Conservation (phyloP, 2,888 invertebrate species). For the Sphaerophoria rueppellii region DNA sequence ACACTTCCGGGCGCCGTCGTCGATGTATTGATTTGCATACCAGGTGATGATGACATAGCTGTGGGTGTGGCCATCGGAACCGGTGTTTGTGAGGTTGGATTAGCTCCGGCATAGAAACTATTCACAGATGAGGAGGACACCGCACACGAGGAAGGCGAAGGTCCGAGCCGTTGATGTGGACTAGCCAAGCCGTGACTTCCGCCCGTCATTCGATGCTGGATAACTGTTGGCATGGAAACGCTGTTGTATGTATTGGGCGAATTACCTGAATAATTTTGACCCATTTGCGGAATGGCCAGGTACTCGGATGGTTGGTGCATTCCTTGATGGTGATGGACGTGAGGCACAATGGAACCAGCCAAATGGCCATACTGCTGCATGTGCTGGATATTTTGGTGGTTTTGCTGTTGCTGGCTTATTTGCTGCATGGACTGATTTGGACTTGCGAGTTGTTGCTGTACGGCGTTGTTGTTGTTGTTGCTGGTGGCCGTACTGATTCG, state of each 20-base stretch:
- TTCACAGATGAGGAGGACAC: conserved; percentile 83
- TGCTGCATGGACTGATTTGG: conserved; percentile 77
- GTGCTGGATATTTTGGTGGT: conserved; percentile 78
- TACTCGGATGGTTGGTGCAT: conserved; percentile 82
- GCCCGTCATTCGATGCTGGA: conserved; percentile 84
- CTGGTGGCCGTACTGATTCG: conserved; percentile 79
- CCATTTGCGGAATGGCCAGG: conserved; percentile 83
- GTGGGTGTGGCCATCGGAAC: conserved; percentile 81
- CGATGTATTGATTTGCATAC: conserved; percentile 78
- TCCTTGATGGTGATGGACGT: conserved; percentile 81
- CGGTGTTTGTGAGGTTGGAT: conserved; percentile 83
- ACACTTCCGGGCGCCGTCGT: conserved; percentile 73
- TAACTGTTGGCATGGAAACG: conserved; percentile 87
- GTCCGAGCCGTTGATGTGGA: conserved; percentile 83
- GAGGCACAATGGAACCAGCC: conserved; percentile 75
- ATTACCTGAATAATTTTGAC: conserved; percentile 84
- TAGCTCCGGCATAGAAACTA: conserved; percentile 84
- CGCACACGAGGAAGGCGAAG: conserved; percentile 84
- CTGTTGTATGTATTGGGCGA: conserved; percentile 85
- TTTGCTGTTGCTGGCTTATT: conserved; percentile 76
- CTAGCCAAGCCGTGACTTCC: conserved; percentile 81
- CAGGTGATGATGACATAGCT: conserved; percentile 81
- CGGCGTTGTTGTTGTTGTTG: conserved; percentile 74
- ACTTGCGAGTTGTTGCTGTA: conserved; percentile 77
- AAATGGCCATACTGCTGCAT: conserved; percentile 80